Evolutionary conservation across 2,888 invertebrate species (phyloP), one percentile per base, ranked within the genome.

Genomic region (Operophtera brumata): DNA sequence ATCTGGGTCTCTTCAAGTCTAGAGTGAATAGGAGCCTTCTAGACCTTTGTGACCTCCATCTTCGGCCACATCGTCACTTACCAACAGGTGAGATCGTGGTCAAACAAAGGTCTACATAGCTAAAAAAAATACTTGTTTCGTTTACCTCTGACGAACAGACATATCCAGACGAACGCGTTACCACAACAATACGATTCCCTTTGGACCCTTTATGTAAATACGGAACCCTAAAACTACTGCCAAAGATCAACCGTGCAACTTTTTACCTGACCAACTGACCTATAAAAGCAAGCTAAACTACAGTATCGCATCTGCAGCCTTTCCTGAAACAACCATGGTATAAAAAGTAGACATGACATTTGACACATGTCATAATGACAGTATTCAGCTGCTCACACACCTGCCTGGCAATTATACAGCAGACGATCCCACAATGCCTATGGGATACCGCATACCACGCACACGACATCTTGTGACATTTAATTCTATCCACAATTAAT

Each of bases 341-440:
- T 56, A 47, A 44, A 41, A 47, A 51, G 42, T 39, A 43, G 12
- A 34, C n/a, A 13, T 45, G 14, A 30, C 40, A 25, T 46, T 7
- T 50, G 50, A 50, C 50, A 56, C 13, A 30, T 51, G 44, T 51
- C 51, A 51, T 28, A 14, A 9, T 47, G 13, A 36, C 39, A 42
- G 28, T 44, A 1, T 14, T 37, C 48, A 49, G 20, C 48, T 54
- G 44, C 32, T 32, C 10, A 34, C 10, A 30, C 42, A 47, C 47
- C 52, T 52, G 52, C 26, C 14, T 1, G 4, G 14, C 39, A 54
- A 54, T 49, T 47, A 47, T 7, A 35, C 8, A 34, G 39, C 47
- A 51, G 52, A 40, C 47, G 52, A 48, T 12, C 12, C 9, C 0
- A 30, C 6, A n/a, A n/a, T n/a, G n/a, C n/a, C n/a, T n/a, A n/a